Conservation (phyloP, 2,888 invertebrate species). For the Mactromeris polynyma region DNA sequence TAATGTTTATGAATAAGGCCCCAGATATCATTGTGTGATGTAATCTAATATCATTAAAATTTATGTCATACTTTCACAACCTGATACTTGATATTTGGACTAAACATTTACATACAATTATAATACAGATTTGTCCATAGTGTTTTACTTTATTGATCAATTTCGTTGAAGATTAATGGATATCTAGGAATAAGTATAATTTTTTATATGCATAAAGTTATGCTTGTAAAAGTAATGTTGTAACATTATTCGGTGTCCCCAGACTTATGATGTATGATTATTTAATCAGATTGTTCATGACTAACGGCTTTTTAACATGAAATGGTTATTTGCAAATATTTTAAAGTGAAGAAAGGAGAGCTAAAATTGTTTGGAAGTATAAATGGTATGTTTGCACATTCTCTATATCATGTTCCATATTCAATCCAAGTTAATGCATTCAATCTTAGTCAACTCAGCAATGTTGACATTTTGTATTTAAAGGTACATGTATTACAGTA, state of each 20-base stretch:
- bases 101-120: neutral
- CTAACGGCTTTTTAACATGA: neutral
- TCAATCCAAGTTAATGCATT: neutral
- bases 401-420: neutral
- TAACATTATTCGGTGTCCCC: neutral
- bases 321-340: slow-evolving; percentile 7
- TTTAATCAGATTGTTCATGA: neutral
- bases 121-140: neutral
- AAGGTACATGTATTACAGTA: no score
- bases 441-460: no score
- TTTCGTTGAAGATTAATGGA: neutral
- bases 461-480: no score
- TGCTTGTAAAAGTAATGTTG: neutral
- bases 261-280: neutral
- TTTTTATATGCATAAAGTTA: neutral
- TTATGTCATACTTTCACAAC: neutral
- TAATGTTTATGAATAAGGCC: no score
- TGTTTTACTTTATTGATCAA: neutral
- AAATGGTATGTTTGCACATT: neutral
- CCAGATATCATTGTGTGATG: no score
- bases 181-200: neutral
- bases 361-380: neutral
- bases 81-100: neutral
- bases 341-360: neutral
- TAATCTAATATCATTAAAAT: neutral